These are phyloP conservation scores for Drosophila persimilis DNA, from an alignment of 1,140 invertebrate genomes.

Conservation along the genomic window DNA sequence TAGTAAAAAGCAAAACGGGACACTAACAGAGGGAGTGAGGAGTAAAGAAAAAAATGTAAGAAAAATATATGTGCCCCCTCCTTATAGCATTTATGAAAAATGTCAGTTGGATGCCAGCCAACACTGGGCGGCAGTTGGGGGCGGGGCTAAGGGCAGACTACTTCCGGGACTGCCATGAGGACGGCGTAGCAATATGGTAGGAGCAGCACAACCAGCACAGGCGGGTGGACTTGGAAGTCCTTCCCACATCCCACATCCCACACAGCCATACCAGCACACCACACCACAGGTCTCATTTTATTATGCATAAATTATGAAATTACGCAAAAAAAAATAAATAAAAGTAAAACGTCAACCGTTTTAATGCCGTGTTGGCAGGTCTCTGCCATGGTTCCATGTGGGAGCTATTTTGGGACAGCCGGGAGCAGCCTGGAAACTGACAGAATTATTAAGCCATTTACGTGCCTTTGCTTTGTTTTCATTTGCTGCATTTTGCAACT, in stretches of 20 bases:
- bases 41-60: constrained; percentile 23
- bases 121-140: not conserved
- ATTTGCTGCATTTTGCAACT: constrained; percentile 51
- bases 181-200: not conserved
- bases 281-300: constrained; percentile 49
- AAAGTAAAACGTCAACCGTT: constrained; percentile 46
- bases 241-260: not conserved
- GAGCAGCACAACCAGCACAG: no score
- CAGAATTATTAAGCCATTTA: constrained; percentile 53
- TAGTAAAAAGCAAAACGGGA: constrained; percentile 47
- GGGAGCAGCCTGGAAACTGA: constrained; percentile 1
- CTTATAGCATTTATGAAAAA: constrained; percentile 35
- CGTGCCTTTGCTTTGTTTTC: constrained; percentile 46
- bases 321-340: constrained; percentile 53
- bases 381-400: constrained; percentile 2
- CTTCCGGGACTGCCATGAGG: constrained; percentile 12
- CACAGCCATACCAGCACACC: constrained; percentile 22
- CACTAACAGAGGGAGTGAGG: constrained; percentile 6
- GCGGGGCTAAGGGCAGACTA: not conserved
- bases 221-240: no score
- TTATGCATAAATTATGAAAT: constrained; percentile 73
- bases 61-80: constrained; percentile 30
- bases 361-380: constrained; percentile 26
- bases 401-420: not conserved
- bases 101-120: constrained; percentile 65